A percentile compares a stretch with the other conserved stretches of the same genome.
Evolutionary conservation across 2,888 invertebrate species (phyloP).

Genomic region (Drosophila subsilvestris): DNA sequence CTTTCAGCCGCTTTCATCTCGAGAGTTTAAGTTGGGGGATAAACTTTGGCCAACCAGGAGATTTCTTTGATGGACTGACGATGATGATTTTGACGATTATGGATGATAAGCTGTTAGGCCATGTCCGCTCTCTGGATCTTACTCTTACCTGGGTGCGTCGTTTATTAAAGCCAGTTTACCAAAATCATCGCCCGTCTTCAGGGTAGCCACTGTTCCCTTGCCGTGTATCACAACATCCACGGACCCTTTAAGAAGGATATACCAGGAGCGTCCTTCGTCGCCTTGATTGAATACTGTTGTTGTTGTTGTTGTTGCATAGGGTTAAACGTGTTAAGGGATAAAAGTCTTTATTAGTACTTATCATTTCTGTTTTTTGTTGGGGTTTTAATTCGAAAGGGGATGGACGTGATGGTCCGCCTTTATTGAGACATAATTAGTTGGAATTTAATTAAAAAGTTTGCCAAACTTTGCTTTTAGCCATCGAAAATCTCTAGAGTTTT

Average conservation of each 20-base stretch:
- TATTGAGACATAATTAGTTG: conserved; percentile 50
- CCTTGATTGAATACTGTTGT: conserved; percentile 91
- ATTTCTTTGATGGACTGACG: not conserved
- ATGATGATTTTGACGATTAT: too few relatives aligned
- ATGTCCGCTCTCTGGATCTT: not conserved
- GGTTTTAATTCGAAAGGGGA: not conserved
- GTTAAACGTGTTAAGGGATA: conserved; percentile 22
- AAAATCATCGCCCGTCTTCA: conserved; percentile 94
- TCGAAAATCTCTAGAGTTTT: conserved; percentile 4
- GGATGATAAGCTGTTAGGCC: not conserved
- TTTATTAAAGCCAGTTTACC: conserved; percentile 94
- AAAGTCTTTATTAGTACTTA: conserved; percentile 40
- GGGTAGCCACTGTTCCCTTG: conserved; percentile 92
- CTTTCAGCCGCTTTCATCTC: not conserved
- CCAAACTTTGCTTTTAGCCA: conserved; percentile 8
- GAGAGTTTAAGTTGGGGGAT: not conserved
- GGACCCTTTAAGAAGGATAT: conserved; percentile 92
- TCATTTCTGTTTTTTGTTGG: not conserved
- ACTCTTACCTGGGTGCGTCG: conserved; percentile 90
- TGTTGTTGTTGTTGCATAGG: conserved; percentile 18
- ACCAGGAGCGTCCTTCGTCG: conserved; percentile 93
- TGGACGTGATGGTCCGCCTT: conserved; percentile 4
- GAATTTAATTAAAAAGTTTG: conserved; percentile 47
- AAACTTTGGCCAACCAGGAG: not conserved
- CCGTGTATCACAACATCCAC: conserved; percentile 94